Evolutionary conservation across 2,888 invertebrate genomes (phyloP).

Genomic region (Drosophila bunnanda): DNA sequence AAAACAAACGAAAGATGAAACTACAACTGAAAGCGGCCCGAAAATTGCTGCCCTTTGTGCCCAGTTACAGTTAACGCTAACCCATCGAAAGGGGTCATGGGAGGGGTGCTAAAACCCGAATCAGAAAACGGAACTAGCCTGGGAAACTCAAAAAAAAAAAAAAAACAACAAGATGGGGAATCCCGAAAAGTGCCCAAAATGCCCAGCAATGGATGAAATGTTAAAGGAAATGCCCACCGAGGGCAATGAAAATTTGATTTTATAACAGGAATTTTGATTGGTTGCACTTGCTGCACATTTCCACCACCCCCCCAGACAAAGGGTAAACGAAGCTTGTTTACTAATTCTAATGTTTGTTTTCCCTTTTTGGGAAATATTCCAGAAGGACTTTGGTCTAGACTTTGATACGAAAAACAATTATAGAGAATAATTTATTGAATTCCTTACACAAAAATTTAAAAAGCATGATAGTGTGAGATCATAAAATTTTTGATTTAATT

Average conservation of each 20-base stretch:
- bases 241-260: conserved; percentile 78
- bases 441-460: neutral
- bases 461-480: too few species aligned
- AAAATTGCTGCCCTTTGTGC: conserved; percentile 69
- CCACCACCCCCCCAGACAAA: neutral
- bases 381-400: neutral
- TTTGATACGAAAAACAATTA: neutral
- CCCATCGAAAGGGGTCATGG: conserved; percentile 24
- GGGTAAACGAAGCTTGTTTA: neutral
- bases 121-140: conserved; percentile 34
- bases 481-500: too few species aligned
- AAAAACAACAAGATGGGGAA: neutral
- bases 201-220: conserved; percentile 51
- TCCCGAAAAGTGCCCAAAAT: conserved; percentile 48
- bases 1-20: conserved; percentile 71
- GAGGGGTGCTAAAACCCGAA: conserved; percentile 36
- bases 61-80: conserved; percentile 47
- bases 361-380: neutral
- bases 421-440: neutral
- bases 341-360: neutral
- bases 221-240: conserved; percentile 56
- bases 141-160: conserved; percentile 1
- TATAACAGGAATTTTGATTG: conserved; percentile 79
- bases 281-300: conserved; percentile 58
- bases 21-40: conserved; percentile 51